Evolutionary conservation across 2,113 vertebrate genomes (phyloP), one percentile per base, ranked within the genome.

Genomic region (Sisor rabdophorus): DNA sequence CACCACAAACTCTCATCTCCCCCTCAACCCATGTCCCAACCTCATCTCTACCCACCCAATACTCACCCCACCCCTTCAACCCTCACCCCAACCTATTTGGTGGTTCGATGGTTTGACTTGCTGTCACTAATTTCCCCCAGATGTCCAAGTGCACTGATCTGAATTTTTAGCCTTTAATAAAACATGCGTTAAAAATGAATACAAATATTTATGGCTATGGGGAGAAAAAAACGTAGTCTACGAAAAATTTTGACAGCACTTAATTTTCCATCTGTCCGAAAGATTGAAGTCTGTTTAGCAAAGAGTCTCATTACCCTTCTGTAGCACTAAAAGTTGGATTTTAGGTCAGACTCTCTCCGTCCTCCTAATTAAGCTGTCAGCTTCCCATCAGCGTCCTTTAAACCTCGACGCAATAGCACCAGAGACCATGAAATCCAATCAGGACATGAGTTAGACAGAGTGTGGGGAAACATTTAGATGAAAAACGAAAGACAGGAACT

Each of bases 341-440:
- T 89, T 90, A 90, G 89, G 89, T 89, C 85, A 90, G 90, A 91
- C 87, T 80, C 58, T 58, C 83, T 22, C 68, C 79, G 77, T 71
- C 80, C 84, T 84, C 85, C 82, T 88, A 91, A 91, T 90, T 89
- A 89, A 90, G 84, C 83, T 84, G 87, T 88, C 83, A 71, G 76
- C 84, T 84, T 83, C 77, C 85, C 83, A 85, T 87, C 86, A 82
- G 75, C 44, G 24, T 28, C 40, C 75, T 80, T 79, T 78, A 85
- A 79, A 77, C 65, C 77, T 82, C 73, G 80, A 69, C 11, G 53
- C 79, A 64, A 48, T 71, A 65, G 70, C 69, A 74, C 67, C 70
- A 30, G 58, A 63, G 53, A 73, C 75, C 76, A 75, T 75, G 79
- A 76, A 77, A 84, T 75, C 55, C 76, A 77, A 71, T 73, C 60